phyloP scores from a whole-genome alignment of 1,140 invertebrate species.

The Drosophila lini region DNA sequence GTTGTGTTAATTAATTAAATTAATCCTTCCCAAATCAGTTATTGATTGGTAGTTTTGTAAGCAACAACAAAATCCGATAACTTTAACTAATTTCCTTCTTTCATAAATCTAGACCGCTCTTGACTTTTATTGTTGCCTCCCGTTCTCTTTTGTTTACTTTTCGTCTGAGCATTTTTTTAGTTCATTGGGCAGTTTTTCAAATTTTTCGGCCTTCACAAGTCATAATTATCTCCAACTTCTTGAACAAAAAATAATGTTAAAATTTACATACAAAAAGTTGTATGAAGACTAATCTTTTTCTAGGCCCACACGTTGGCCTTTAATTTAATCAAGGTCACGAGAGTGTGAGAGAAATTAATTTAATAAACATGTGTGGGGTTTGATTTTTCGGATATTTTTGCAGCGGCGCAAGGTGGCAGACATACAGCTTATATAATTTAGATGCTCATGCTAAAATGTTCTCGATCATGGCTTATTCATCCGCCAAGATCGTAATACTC shows the following conservation, averaged over 20 bases:
- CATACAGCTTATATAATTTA: conserved; percentile 49
- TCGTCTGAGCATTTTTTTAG: conserved; percentile 1
- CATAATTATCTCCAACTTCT: conserved; percentile 38
- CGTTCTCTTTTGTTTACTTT: conserved; percentile 29
- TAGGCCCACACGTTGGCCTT: conserved; percentile 40
- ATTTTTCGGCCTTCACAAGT: conserved; percentile 28
- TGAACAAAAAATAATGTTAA: conserved; percentile 21
- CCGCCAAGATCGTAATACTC: conserved; percentile 31
- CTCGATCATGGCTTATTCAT: conserved; percentile 31
- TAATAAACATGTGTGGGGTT: conserved; percentile 41
- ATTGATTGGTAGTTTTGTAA: background rate
- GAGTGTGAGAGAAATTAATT: conserved; percentile 37
- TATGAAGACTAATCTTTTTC: conserved; percentile 7
- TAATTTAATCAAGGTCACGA: conserved; percentile 44
- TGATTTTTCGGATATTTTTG: conserved; percentile 31
- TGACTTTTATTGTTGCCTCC: conserved; percentile 3
- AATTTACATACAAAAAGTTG: conserved; percentile 43
- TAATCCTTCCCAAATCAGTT: background rate
- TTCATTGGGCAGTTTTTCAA: conserved; percentile 19
- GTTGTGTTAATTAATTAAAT: too few species aligned
- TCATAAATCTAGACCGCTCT: background rate
- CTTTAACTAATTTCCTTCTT: conserved; percentile 7
- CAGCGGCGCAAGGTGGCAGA: conserved; percentile 17
- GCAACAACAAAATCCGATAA: background rate
- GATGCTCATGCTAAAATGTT: conserved; percentile 26